These are phyloP conservation scores for Chaunax sp. DNA, from an alignment of 2,797 vertebrate genomes.

Conservation along the genomic window DNA sequence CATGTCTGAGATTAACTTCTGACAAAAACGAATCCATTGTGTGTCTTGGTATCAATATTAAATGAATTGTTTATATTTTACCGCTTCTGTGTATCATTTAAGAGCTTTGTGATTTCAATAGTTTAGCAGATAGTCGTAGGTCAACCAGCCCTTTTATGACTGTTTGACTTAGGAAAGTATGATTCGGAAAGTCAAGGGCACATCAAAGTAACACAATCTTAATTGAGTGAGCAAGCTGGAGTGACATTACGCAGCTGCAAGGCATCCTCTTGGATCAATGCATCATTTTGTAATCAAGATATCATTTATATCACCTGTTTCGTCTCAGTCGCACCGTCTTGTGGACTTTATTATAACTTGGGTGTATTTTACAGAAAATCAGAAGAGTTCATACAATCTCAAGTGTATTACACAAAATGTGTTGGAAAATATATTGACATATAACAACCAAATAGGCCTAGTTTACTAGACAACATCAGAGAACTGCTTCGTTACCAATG, in stretches of 20 bases:
- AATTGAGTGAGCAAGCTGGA: background rate
- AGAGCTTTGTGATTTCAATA: background rate
- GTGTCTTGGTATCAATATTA: too few species aligned
- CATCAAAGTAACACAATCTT: background rate
- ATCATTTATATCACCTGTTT: background rate
- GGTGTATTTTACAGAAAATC: too few species aligned
- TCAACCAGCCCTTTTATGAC: background rate
- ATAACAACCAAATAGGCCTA: too few species aligned
- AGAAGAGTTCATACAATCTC: too few species aligned
- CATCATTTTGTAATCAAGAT: background rate
- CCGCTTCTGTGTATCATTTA: background rate
- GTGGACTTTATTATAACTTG: too few species aligned
- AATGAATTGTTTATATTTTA: background rate
- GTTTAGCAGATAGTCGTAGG: background rate
- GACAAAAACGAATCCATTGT: too few species aligned
- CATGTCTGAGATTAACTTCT: too few species aligned
- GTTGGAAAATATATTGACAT: too few species aligned
- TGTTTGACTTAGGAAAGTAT: conserved; percentile 15
- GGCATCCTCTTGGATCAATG: background rate
- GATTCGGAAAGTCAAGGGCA: conserved; percentile 22
- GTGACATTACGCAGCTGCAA: too few species aligned
- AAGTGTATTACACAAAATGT: too few species aligned
- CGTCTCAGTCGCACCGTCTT: background rate
- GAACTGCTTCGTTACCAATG: too few species aligned
- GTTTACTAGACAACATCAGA: too few species aligned